phyloP scores from a whole-genome alignment of 1,140 invertebrate genomes.

The Orchesella cincta region DNA sequence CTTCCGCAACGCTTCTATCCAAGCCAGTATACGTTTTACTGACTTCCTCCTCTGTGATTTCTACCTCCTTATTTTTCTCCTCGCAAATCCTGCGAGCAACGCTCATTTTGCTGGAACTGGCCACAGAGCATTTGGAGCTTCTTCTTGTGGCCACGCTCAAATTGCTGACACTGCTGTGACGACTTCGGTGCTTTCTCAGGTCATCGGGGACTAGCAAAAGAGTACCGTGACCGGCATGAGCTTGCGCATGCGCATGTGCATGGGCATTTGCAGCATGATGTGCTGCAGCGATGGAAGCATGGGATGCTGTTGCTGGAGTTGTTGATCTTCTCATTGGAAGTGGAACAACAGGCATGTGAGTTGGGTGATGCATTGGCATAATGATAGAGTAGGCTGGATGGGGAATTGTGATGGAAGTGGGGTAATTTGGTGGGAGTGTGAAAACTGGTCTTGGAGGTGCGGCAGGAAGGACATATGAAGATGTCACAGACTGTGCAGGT shows the following conservation, averaged over 20 bases:
- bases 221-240: not conserved
- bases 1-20: constrained; percentile 66
- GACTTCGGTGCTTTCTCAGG: not conserved
- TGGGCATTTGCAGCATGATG: not conserved
- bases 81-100: not conserved
- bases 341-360: constrained; percentile 14
- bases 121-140: constrained; percentile 22
- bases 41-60: constrained; percentile 56
- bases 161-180: constrained; percentile 19
- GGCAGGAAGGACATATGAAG: not conserved
- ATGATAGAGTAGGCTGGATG: constrained; percentile 18
- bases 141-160: constrained; percentile 16
- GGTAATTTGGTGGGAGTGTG: not conserved
- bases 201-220: constrained; percentile 13
- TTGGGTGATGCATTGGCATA: constrained; percentile 13
- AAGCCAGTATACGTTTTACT: constrained; percentile 65
- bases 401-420: constrained; percentile 10
- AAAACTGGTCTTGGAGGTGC: not conserved
- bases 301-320: not conserved
- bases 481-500: not conserved
- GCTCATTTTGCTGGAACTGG: constrained; percentile 11
- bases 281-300: not conserved
- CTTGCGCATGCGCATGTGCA: not conserved
- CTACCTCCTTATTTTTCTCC: constrained; percentile 25
- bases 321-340: constrained; percentile 24